These are phyloP conservation scores for Drosophila willistoni DNA, from an alignment of 1,140 invertebrate genomes.

Conservation along the genomic window DNA sequence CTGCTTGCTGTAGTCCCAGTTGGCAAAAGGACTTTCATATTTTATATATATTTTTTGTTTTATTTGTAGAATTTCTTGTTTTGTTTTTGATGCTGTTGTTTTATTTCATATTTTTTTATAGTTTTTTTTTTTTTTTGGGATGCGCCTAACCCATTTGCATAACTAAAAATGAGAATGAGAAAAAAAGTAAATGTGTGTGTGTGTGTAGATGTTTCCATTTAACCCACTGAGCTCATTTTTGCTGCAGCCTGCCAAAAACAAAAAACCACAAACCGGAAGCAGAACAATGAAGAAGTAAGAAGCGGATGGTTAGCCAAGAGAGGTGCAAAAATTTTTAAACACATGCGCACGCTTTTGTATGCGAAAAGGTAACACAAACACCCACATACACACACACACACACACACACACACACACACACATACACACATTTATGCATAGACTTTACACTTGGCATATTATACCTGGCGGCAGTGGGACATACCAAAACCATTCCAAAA, in stretches of 20 bases:
- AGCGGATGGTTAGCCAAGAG: not conserved
- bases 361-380: slow-evolving; percentile 42
- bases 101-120: slow-evolving; percentile 36
- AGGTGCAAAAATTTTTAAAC: slow-evolving; percentile 10
- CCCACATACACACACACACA: slow-evolving; percentile 6
- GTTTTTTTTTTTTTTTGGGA: slow-evolving; percentile 54
- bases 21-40: slow-evolving; percentile 18
- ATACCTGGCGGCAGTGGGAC: slow-evolving; percentile 51
- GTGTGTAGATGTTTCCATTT: slow-evolving; percentile 63
- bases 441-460: slow-evolving; percentile 36
- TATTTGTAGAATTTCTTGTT: slow-evolving; percentile 8
- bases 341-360: slow-evolving; percentile 45
- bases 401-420: slow-evolving; percentile 13
- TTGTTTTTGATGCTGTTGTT: slow-evolving; percentile 20
- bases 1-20: slow-evolving; percentile 34
- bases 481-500: slow-evolving; percentile 33
- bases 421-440: slow-evolving; percentile 1
- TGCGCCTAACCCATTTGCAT: slow-evolving; percentile 64
- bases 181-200: not conserved
- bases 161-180: slow-evolving; percentile 23
- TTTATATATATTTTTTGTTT: slow-evolving; percentile 7
- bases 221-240: slow-evolving; percentile 72
- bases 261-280: slow-evolving; percentile 63
- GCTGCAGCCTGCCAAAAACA: slow-evolving; percentile 41
- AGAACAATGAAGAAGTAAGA: slow-evolving; percentile 38